These are phyloP conservation scores for Labroides dimidiatus DNA, from an alignment of 2,797 vertebrate species.

Conservation along the genomic window DNA sequence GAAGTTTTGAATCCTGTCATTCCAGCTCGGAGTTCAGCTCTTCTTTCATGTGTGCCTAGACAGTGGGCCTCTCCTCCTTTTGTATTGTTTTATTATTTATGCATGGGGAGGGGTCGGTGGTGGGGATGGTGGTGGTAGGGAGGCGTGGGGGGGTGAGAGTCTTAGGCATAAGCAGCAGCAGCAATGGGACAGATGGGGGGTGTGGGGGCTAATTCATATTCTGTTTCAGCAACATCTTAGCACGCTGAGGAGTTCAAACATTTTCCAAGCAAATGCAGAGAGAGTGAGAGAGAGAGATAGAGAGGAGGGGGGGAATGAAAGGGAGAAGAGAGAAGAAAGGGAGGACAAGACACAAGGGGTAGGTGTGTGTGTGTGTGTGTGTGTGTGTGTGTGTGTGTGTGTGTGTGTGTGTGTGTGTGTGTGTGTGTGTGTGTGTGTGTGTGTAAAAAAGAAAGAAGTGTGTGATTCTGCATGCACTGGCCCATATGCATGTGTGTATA, in stretches of 20 bases:
- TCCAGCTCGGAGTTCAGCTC: slow-evolving; percentile 66
- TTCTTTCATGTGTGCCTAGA: slow-evolving; percentile 83
- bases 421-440: slow-evolving; percentile 52
- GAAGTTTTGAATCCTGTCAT: slow-evolving; percentile 79
- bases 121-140: slow-evolving; percentile 8
- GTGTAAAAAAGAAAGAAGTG: background rate
- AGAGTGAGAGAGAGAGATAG: no score
- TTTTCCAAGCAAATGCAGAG: slow-evolving; percentile 76
- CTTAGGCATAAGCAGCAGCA: slow-evolving; percentile 73
- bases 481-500: slow-evolving; percentile 41
- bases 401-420: slow-evolving; percentile 24
- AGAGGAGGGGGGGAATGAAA: slow-evolving; percentile 58
- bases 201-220: slow-evolving; percentile 79
- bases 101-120: slow-evolving; percentile 70
- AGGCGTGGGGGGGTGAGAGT: slow-evolving; percentile 22
- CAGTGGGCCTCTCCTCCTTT: slow-evolving; percentile 80
- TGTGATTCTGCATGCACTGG: slow-evolving; percentile 36
- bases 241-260: slow-evolving; percentile 82
- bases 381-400: slow-evolving; percentile 52
- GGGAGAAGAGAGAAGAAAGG: slow-evolving; percentile 58
- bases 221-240: slow-evolving; percentile 84
- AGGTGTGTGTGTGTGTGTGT: slow-evolving; percentile 27
- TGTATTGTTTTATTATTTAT: slow-evolving; percentile 89
- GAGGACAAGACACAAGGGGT: slow-evolving; percentile 75
- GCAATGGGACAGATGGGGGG: slow-evolving; percentile 77